phyloP scores from a whole-genome alignment of 2,888 invertebrate genomes.

The Acrocyrtus sp. region DNA sequence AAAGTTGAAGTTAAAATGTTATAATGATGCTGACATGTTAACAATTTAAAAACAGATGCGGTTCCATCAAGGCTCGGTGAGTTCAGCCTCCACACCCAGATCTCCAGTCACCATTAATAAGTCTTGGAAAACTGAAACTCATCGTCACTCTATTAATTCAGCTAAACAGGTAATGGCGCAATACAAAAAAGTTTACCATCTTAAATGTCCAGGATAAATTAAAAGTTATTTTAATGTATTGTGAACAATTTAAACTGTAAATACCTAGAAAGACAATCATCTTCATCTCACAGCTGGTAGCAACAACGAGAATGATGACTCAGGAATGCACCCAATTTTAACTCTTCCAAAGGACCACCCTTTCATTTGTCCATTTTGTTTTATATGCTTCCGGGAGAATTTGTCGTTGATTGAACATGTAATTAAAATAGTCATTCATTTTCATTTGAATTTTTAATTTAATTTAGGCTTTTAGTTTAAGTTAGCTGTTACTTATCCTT shows the following conservation, averaged over 20 bases:
- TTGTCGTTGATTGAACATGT: not conserved
- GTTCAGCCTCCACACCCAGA: too few relatives aligned
- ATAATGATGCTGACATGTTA: too few relatives aligned
- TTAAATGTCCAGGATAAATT: not conserved
- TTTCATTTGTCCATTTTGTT: not conserved
- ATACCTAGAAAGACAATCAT: not conserved
- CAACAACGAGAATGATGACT: not conserved
- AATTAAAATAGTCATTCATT: not conserved
- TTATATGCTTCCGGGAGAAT: not conserved
- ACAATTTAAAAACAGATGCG: too few relatives aligned
- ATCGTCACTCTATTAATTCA: too few relatives aligned
- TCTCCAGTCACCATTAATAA: too few relatives aligned
- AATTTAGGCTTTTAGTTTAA: not conserved
- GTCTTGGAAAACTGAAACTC: too few relatives aligned
- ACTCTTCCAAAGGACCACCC: not conserved
- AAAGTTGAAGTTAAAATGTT: too few relatives aligned
- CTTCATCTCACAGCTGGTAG: not conserved
- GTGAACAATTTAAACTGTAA: too few relatives aligned
- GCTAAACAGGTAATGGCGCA: too few relatives aligned
- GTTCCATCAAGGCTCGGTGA: too few relatives aligned
- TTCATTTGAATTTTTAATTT: not conserved
- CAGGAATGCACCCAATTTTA: not conserved
- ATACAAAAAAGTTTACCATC: too few relatives aligned
- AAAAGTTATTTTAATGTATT: not conserved
- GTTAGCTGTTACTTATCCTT: not conserved